Evolutionary conservation across 2,888 invertebrate species (phyloP), one percentile per base, ranked within the genome.

Genomic region (Pachymerium ferrugineum): DNA sequence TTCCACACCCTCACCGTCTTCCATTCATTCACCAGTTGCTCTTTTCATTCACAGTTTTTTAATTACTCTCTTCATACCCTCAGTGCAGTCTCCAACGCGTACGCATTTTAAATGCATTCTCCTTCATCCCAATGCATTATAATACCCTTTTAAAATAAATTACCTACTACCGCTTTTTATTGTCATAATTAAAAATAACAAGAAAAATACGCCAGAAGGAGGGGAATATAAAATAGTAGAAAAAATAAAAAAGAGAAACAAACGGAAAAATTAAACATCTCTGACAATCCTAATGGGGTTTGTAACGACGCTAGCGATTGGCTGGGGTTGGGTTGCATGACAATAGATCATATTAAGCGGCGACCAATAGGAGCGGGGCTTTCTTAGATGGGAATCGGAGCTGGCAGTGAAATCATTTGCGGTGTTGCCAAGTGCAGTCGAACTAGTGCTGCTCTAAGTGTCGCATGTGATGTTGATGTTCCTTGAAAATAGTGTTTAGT

Each of bases 21-120:
- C 19, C 47, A 54, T 16, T 10, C 47, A 54, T 54, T 54, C 47
- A 54, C 47, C 22, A 54, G 47, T 54, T 54, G 47, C 47, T 54
- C 47, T 54, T 54, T 54, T 54, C 47, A 54, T 54, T 54, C 47
- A 54, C 47, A 54, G n/a, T 54, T 54, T 54, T 54, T 54, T 54
- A 54, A 54, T 54, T 54, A 54, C 47, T 54, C 47, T 54, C 47
- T 54, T 54, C 14, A n/a, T 54, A 54, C 47, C 16, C 47, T 54
- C 47, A 54, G 22, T 22, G 19, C 47, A 54, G 47, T 22, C 47
- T 54, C 47, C 47, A 54, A n/a, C n/a, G n/a, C 47, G 19, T 16
- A 42, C 16, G 14, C 5, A 42, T 14, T 42, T n/a, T n/a, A n/a
- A n/a, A n/a, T n/a, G n/a, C n/a, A n/a, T n/a, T n/a, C n/a, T n/a